Base-by-base conservation (phyloP, 2,888 invertebrate genomes). In the Alloscopus bannaensis region DNA sequence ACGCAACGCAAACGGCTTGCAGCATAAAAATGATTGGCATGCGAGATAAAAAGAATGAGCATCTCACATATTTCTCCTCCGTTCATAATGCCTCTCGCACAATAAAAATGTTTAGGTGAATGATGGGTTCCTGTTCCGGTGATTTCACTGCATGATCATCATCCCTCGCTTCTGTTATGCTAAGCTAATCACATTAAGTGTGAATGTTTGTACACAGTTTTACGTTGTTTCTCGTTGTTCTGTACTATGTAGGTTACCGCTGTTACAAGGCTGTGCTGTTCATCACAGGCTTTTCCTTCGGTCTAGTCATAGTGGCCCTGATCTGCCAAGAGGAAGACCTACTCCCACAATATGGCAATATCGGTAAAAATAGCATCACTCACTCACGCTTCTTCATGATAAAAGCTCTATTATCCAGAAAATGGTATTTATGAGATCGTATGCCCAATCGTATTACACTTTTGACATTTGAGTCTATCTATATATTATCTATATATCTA, bases 211-310 rank as follows among this genome's bases (percentile, higher is more conserved):
- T n/a, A n/a, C n/a, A n/a, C n/a, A n/a, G n/a, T n/a, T n/a, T n/a
- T n/a, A n/a, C n/a, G n/a, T n/a, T n/a, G n/a, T n/a, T n/a, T n/a
- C n/a, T n/a, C n/a, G n/a, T n/a, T n/a, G n/a, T 22, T 28, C 6
- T 57, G n/a, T 57, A 26, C 52, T 31, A 88, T 90, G 83, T 90
- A 94, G 95, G 96, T 71, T 96, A 96, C 89, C 92, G 95, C 82
- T 95, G 94, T 88, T 94, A 95, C 89, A 95, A 95, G 88, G 94
- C 94, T 16, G 93, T 94, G 80, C 94, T 95, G 92, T 96, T 96
- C 88, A 90, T 95, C 65, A 95, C 95, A 60, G 96, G 96, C 36
- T 93, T 95, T 88, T 93, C 94, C 80, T 95, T 95, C 88, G 95
- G 94, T 18, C 92, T 94, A 64, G 92, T 94, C 81, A 91, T 95